Evolutionary conservation across 2,797 vertebrate genomes (phyloP).

Genomic region (Paratrypauchen microcephalus): DNA sequence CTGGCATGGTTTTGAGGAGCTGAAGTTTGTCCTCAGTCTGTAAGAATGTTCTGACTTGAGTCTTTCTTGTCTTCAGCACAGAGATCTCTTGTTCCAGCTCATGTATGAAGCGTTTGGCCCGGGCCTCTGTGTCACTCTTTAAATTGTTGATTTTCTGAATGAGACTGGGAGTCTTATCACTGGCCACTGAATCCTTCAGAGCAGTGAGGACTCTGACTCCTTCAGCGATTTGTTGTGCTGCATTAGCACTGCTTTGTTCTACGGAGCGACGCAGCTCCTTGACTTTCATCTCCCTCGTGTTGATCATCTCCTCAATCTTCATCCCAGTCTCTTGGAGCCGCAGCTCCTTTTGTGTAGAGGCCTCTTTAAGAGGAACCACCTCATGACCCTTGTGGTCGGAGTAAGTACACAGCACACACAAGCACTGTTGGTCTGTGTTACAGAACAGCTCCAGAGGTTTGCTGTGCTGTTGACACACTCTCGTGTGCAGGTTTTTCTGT

Average conservation of each 20-base stretch:
- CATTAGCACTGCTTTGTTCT: constrained; percentile 1
- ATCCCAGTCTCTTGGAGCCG: constrained; percentile 10
- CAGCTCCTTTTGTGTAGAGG: constrained; percentile 4
- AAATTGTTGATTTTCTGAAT: too few relatives aligned
- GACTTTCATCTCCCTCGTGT: constrained; percentile 11
- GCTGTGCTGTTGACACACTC: constrained; percentile 17
- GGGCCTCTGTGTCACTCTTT: not conserved
- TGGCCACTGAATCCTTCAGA: constrained; percentile 6
- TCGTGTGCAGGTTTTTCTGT: constrained; percentile 11
- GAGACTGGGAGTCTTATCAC: too few relatives aligned
- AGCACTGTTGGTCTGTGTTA: constrained; percentile 13
- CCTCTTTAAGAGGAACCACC: constrained; percentile 19
- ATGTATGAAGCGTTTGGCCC: constrained; percentile 19
- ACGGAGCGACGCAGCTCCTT: constrained; percentile 15
- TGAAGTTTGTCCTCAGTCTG: not conserved
- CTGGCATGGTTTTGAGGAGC: not conserved
- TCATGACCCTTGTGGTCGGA: constrained; percentile 26
- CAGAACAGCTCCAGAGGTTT: constrained; percentile 38
- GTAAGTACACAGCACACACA: constrained; percentile 18
- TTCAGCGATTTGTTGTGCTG: not conserved
- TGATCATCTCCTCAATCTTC: constrained; percentile 26
- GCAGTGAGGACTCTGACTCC: constrained; percentile 11
- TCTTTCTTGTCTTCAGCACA: constrained; percentile 20
- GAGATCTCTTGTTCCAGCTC: constrained; percentile 30
- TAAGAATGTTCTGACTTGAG: not conserved